A percentile compares a stretch with the other conserved stretches of the same genome.
phyloP scores from a whole-genome alignment of 2,113 vertebrate species.

The Neoarius graeffei region DNA sequence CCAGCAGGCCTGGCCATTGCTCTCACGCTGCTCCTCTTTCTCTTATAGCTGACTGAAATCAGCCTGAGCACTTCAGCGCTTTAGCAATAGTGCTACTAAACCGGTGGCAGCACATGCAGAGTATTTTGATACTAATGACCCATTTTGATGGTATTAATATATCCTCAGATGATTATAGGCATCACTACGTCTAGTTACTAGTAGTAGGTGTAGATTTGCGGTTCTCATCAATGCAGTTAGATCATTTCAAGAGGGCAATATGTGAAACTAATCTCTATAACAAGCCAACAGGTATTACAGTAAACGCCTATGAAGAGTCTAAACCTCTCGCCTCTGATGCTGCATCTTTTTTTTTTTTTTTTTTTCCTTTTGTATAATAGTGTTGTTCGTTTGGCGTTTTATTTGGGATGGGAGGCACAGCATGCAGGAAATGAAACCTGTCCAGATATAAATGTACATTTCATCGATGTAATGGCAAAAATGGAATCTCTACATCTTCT shows the following conservation, averaged over 20 bases:
- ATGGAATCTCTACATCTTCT: not conserved
- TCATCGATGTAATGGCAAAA: not conserved
- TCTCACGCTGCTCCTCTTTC: not conserved
- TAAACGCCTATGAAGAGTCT: conserved; percentile 11
- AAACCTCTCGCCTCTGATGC: conserved; percentile 25
- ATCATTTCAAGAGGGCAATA: not conserved
- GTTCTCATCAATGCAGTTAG: conserved; percentile 6
- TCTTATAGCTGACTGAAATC: not conserved
- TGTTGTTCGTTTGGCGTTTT: conserved; percentile 57
- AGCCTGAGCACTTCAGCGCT: conserved; percentile 18
- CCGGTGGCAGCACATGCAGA: not conserved
- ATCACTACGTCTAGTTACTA: not conserved
- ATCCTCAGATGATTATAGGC: not conserved
- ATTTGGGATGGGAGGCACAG: conserved; percentile 52
- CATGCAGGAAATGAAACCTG: conserved; percentile 51
- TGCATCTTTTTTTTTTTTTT: conserved; percentile 55
- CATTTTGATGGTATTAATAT: not conserved
- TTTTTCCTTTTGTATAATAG: no score
- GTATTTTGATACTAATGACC: conserved; percentile 13
- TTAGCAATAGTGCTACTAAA: conserved; percentile 16
- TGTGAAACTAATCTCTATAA: not conserved
- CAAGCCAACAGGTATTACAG: conserved; percentile 31
- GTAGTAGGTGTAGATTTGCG: not conserved
- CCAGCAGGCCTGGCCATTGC: conserved; percentile 17
- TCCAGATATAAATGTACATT: not conserved